A percentile compares a stretch with the other conserved stretches of the same genome.
These are phyloP conservation scores for Hybognathus amarus DNA, from an alignment of 2,797 vertebrate genomes.

Conservation along the genomic window DNA sequence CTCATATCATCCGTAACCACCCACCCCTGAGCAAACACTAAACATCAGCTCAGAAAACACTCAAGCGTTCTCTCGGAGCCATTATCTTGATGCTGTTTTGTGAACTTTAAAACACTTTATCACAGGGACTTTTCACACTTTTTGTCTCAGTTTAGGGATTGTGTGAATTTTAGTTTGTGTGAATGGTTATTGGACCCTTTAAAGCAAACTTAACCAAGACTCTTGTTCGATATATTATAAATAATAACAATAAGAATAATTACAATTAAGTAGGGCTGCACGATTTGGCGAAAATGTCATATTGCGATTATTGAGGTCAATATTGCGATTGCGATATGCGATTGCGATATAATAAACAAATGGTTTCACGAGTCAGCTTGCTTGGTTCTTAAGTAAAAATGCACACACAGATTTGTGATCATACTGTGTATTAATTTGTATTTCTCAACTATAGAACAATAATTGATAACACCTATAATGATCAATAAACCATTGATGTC, in stretches of 20 bases:
- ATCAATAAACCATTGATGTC: too few species aligned
- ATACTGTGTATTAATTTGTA: too few species aligned
- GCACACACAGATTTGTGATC: too few species aligned
- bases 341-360: too few species aligned
- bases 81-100: conserved; percentile 3
- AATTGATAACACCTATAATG: too few species aligned
- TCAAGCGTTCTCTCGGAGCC: background rate
- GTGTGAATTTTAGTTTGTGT: background rate
- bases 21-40: conserved; percentile 28
- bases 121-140: background rate
- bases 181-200: background rate
- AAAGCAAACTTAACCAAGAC: background rate
- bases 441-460: too few species aligned
- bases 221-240: background rate
- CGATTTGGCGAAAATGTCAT: too few species aligned
- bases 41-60: conserved; percentile 28
- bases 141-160: background rate
- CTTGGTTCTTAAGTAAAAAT: too few species aligned
- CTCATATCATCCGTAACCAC: conserved; percentile 34
- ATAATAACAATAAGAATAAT: background rate
- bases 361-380: too few species aligned
- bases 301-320: too few species aligned
- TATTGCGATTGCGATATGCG: too few species aligned
- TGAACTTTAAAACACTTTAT: background rate
- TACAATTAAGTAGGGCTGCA: too few species aligned